A percentile compares a stretch with the other conserved stretches of the same genome.
Conservation (phyloP, 2,113 vertebrate genomes). For the Xerus inauris region DNA sequence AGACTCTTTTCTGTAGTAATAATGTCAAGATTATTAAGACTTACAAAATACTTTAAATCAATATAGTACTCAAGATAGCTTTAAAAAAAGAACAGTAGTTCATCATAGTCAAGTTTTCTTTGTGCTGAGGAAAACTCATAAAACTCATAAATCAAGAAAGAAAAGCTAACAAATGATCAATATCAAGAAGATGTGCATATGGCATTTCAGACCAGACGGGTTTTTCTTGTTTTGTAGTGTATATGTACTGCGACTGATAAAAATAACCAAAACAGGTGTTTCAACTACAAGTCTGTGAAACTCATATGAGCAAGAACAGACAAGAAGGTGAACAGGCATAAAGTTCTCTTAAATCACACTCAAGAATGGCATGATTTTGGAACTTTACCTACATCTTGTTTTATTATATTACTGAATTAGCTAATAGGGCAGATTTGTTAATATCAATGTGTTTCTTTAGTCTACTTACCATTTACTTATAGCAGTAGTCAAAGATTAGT, state of each 20-base stretch:
- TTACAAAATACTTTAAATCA: conserved; percentile 43
- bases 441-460: not conserved
- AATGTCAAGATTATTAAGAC: not conserved
- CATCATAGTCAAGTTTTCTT: conserved; percentile 34
- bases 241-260: not conserved
- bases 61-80: not conserved
- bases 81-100: not conserved
- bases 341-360: conserved; percentile 44
- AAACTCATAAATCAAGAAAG: conserved; percentile 33
- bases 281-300: conserved; percentile 62
- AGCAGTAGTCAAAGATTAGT: not conserved
- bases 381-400: conserved; percentile 22
- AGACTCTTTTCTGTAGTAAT: conserved; percentile 42
- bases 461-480: conserved; percentile 3
- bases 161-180: conserved; percentile 25
- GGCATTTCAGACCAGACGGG: not conserved
- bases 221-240: conserved; percentile 58
- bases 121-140: not conserved
- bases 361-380: not conserved
- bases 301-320: conserved; percentile 32
- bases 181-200: conserved; percentile 24
- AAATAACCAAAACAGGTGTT: conserved; percentile 62
- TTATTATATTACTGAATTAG: conserved; percentile 1
- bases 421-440: conserved; percentile 27
- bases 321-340: conserved; percentile 7